Evolutionary conservation across 2,888 invertebrate species (phyloP).

Genomic region (Tetanocera ferruginea): DNA sequence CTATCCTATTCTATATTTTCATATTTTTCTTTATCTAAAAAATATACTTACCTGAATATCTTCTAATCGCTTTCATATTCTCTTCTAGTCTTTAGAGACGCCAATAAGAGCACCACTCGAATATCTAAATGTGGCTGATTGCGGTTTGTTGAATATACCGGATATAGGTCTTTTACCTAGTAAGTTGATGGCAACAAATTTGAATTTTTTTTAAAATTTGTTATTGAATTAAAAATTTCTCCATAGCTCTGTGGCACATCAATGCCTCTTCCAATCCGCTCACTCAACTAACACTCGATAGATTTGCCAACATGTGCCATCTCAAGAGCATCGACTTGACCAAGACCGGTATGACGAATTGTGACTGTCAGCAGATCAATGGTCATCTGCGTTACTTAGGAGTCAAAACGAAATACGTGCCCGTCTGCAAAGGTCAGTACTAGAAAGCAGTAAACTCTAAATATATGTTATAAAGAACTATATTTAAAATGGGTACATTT

Average conservation of each 20-base stretch:
- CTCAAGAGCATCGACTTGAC: constrained; percentile 73
- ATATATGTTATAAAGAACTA: too few relatives aligned
- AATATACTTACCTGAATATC: not conserved
- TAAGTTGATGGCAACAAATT: constrained; percentile 50
- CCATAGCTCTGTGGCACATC: constrained; percentile 71
- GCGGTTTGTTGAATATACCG: constrained; percentile 74
- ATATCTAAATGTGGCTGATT: constrained; percentile 75
- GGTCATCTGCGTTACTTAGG: constrained; percentile 60
- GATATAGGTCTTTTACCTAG: constrained; percentile 74
- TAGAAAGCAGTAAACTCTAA: not conserved
- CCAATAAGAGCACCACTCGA: constrained; percentile 75
- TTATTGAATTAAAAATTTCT: not conserved
- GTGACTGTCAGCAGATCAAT: constrained; percentile 64
- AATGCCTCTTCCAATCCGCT: constrained; percentile 77
- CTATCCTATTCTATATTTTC: not conserved
- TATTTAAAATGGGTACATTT: constrained; percentile 1
- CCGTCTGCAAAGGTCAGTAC: constrained; percentile 65
- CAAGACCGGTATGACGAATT: constrained; percentile 59
- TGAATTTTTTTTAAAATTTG: not conserved
- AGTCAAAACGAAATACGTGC: constrained; percentile 61
- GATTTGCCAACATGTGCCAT: constrained; percentile 76
- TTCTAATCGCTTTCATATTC: not conserved
- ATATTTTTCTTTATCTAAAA: not conserved
- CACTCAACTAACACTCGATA: constrained; percentile 66
- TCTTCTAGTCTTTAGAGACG: constrained; percentile 61